Evolutionary conservation across 2,888 invertebrate genomes (phyloP).

Genomic region (Bellardia pandia): DNA sequence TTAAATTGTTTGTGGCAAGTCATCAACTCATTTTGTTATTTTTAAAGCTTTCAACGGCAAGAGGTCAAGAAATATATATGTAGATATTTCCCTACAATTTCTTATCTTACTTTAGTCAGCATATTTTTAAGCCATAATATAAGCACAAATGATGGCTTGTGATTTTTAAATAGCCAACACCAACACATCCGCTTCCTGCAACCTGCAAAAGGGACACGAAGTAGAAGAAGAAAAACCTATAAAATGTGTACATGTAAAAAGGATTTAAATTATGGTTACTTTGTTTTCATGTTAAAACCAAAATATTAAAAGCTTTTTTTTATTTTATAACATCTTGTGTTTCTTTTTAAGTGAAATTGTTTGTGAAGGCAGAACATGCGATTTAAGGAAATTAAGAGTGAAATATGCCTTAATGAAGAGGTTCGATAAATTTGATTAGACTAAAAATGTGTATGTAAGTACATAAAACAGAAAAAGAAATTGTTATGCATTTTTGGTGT

Average conservation of each 20-base stretch:
- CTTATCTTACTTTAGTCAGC: constrained; percentile 7
- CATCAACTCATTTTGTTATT: background rate
- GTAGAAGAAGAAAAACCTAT: background rate
- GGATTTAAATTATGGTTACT: background rate
- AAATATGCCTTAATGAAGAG: constrained; percentile 24
- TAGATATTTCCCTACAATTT: background rate
- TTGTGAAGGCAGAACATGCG: constrained; percentile 54
- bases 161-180: constrained; percentile 7
- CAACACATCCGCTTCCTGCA: background rate
- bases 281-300: background rate
- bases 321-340: background rate
- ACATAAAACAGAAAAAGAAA: too few species aligned
- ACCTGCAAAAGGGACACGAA: background rate
- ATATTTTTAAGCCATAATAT: constrained; percentile 7
- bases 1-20: background rate
- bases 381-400: constrained; percentile 56
- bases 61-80: background rate
- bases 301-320: background rate
- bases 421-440: constrained; percentile 47
- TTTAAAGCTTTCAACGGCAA: background rate
- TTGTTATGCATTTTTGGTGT: too few species aligned
- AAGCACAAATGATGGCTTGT: background rate
- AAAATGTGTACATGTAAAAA: constrained; percentile 18
- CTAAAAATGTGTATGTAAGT: too few species aligned
- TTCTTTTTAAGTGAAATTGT: background rate